Evolutionary conservation across 1,140 invertebrate genomes (phyloP).

Genomic region (Mycetomoellerius zeteki): DNA sequence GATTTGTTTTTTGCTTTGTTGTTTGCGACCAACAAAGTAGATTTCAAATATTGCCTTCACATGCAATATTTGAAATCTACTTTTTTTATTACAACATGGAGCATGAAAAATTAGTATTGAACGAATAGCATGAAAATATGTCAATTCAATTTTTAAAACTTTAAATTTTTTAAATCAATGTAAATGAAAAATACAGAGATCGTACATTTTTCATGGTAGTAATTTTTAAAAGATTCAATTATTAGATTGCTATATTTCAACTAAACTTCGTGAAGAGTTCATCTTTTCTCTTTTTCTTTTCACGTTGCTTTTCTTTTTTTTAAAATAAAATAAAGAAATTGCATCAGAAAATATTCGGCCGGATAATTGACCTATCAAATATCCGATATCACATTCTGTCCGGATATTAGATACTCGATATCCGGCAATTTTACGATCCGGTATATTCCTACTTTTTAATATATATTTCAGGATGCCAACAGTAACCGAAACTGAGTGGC

Average conservation of each 20-base stretch:
- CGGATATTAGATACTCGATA: too few species aligned
- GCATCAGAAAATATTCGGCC: too few species aligned
- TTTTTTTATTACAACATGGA: background rate
- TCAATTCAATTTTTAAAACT: background rate
- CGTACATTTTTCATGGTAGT: background rate
- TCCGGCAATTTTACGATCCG: too few species aligned
- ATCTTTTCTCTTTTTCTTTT: too few species aligned
- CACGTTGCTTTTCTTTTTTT: too few species aligned
- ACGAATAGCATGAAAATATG: background rate
- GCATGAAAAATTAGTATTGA: background rate
- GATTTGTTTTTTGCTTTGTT: slow-evolving; percentile 6
- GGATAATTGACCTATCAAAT: too few species aligned
- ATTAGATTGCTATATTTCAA: background rate
- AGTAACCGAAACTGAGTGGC: slow-evolving; percentile 94
- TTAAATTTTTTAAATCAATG: background rate
- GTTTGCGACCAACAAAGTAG: background rate
- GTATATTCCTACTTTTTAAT: background rate
- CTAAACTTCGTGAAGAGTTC: too few species aligned
- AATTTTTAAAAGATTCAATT: background rate
- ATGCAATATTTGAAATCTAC: background rate
- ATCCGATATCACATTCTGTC: too few species aligned
- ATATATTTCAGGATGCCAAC: slow-evolving; percentile 92
- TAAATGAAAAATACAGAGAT: background rate
- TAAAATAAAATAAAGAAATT: too few species aligned
- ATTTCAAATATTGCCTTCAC: background rate